Evolutionary conservation across 1,140 invertebrate species (phyloP).

Genomic region (Drosophila tani): DNA sequence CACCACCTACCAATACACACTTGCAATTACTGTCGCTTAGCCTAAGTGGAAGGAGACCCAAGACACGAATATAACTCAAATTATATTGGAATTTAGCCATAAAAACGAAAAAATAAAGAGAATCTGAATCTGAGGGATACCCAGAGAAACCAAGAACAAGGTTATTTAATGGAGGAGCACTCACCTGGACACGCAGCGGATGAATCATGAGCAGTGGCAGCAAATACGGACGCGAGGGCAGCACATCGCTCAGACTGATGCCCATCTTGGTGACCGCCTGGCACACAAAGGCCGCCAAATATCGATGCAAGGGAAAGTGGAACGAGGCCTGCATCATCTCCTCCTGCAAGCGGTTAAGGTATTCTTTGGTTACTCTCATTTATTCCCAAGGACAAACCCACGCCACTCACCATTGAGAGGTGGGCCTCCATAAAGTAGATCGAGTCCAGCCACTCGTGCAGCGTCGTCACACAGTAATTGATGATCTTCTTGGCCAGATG

Average conservation of each 20-base stretch:
- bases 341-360: constrained; percentile 86
- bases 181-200: constrained; percentile 95
- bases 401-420: constrained; percentile 86
- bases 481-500: constrained; percentile 91
- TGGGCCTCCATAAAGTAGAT: constrained; percentile 90
- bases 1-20: constrained; percentile 22
- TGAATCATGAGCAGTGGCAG: constrained; percentile 94
- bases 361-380: too few relatives aligned
- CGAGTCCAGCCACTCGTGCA: constrained; percentile 94
- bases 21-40: constrained; percentile 20
- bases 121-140: constrained; percentile 35
- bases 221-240: constrained; percentile 90
- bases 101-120: constrained; percentile 29
- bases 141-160: background rate
- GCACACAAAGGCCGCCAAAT: constrained; percentile 96
- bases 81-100: constrained; percentile 43
- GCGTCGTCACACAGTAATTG: constrained; percentile 89
- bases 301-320: constrained; percentile 97
- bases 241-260: constrained; percentile 90
- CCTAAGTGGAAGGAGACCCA: constrained; percentile 6
- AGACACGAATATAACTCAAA: constrained; percentile 39
- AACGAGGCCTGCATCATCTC: constrained; percentile 96
- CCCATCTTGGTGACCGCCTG: constrained; percentile 94
- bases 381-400: background rate
- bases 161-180: constrained; percentile 39